phyloP scores from a whole-genome alignment of 92 coral and sea anemone species.

The Diadumene lineata region DNA sequence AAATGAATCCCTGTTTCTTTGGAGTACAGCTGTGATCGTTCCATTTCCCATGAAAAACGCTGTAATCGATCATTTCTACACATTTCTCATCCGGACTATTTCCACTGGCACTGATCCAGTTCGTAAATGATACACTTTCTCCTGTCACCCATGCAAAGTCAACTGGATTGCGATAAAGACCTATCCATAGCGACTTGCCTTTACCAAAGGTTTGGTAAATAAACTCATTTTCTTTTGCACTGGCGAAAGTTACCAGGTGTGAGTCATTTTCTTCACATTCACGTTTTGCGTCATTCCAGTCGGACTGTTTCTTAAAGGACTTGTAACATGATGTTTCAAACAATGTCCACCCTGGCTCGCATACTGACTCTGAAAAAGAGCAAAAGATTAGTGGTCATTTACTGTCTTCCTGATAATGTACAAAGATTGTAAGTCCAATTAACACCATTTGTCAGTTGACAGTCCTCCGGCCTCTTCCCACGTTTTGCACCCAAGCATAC shows the following conservation, averaged over 20 bases:
- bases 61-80: slow-evolving; percentile 64
- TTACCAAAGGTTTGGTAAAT: slow-evolving; percentile 38
- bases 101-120: slow-evolving; percentile 37
- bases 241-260: slow-evolving; percentile 39
- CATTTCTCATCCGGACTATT: slow-evolving; percentile 27
- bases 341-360: slow-evolving; percentile 29
- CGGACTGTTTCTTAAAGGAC: background rate
- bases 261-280: slow-evolving; percentile 41
- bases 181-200: slow-evolving; percentile 52
- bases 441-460: too few species aligned
- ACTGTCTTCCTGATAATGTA: too few species aligned
- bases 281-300: slow-evolving; percentile 40
- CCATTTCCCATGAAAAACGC: slow-evolving; percentile 45
- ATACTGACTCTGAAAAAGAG: slow-evolving; percentile 11
- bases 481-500: too few species aligned
- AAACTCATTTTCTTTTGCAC: slow-evolving; percentile 34
- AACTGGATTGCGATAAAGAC: slow-evolving; percentile 36
- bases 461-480: too few species aligned
- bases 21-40: slow-evolving; percentile 33
- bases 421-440: too few species aligned
- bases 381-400: too few species aligned
- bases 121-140: slow-evolving; percentile 26
- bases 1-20: slow-evolving; percentile 25
- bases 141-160: slow-evolving; percentile 55
- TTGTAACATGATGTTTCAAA: slow-evolving; percentile 49